Conservation (phyloP, 2,888 invertebrate genomes). For the Blastobasis lacticolella region DNA sequence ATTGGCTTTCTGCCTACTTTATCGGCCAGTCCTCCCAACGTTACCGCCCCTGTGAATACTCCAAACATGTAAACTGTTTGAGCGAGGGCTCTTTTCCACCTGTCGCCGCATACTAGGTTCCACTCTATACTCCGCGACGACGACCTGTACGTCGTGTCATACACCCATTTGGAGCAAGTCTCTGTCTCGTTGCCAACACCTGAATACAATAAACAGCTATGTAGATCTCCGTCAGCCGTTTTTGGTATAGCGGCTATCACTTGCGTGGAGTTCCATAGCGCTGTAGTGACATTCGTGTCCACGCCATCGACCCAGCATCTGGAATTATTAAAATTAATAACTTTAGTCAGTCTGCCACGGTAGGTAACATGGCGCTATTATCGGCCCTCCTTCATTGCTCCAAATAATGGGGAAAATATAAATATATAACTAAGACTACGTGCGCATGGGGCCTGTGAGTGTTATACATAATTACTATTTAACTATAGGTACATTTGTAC, state of each 20-base stretch:
- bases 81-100: slow-evolving; percentile 88
- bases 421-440: no score
- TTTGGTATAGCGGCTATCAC: slow-evolving; percentile 74
- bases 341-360: no score
- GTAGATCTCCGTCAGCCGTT: slow-evolving; percentile 64
- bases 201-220: slow-evolving; percentile 75
- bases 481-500: no score
- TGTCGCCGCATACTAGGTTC: slow-evolving; percentile 84
- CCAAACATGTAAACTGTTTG: slow-evolving; percentile 89
- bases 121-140: slow-evolving; percentile 87
- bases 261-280: slow-evolving; percentile 73
- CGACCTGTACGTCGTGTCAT: slow-evolving; percentile 81
- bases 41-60: slow-evolving; percentile 87
- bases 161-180: slow-evolving; percentile 76
- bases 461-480: no score
- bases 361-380: no score
- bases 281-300: slow-evolving; percentile 69
- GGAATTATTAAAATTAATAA: slow-evolving; percentile 26
- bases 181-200: slow-evolving; percentile 41
- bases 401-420: no score
- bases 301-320: slow-evolving; percentile 77
- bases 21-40: slow-evolving; percentile 87
- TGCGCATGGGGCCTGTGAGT: no score
- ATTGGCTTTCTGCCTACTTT: slow-evolving; percentile 87
- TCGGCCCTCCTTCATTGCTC: no score